These are phyloP conservation scores for Turritopsis dohrnii DNA, from an alignment of 30 jellyfish, hydroid and myxozoan genomes.

Conservation along the genomic window DNA sequence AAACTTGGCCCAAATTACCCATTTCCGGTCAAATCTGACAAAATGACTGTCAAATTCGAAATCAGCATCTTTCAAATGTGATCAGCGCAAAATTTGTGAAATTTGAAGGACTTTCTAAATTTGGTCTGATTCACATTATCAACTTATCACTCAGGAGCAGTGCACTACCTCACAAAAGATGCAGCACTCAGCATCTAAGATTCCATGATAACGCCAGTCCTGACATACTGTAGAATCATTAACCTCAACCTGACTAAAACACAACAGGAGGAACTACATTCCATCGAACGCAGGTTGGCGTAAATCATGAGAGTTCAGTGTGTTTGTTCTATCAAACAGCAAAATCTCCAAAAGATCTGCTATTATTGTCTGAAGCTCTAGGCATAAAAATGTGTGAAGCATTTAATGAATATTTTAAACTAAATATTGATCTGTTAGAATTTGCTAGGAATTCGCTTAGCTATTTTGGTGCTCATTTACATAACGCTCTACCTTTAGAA, in stretches of 20 bases:
- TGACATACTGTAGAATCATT: neutral
- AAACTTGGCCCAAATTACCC: too few relatives aligned
- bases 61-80: too few relatives aligned
- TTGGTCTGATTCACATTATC: too few relatives aligned
- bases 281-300: constrained; percentile 11
- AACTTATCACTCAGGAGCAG: too few relatives aligned
- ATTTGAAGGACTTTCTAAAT: too few relatives aligned
- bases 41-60: too few relatives aligned
- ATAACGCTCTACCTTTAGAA: neutral
- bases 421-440: neutral
- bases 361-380: neutral
- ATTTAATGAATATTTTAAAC: neutral
- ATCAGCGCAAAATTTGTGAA: too few relatives aligned
- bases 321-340: neutral
- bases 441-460: neutral
- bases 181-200: constrained; percentile 6
- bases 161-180: too few relatives aligned
- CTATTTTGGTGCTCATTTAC: neutral
- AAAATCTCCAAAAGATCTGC: neutral
- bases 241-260: constrained; percentile 10
- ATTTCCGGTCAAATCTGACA: too few relatives aligned
- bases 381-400: neutral
- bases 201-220: constrained; percentile 11
- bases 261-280: constrained; percentile 5
- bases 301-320: neutral